Conservation (phyloP, 1,140 invertebrate genomes). For the Temnothorax curvispinosus region DNA sequence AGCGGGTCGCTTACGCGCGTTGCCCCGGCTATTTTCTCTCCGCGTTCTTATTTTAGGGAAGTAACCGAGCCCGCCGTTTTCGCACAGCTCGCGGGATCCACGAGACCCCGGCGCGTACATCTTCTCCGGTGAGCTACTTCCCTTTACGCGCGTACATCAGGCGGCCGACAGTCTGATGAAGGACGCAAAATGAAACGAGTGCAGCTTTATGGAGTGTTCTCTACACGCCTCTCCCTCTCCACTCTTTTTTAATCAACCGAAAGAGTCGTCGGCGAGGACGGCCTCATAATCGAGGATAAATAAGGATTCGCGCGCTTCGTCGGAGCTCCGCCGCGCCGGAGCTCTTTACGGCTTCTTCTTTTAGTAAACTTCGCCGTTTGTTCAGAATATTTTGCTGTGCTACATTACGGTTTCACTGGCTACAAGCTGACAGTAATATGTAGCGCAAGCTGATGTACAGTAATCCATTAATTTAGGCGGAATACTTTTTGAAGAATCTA, state of each 20-base stretch:
- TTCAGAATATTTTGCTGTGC: slow-evolving; percentile 41
- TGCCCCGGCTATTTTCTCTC: slow-evolving; percentile 46
- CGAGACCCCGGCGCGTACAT: slow-evolving; percentile 31
- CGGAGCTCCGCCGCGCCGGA: not conserved
- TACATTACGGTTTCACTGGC: slow-evolving; percentile 1
- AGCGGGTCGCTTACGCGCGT: slow-evolving; percentile 25
- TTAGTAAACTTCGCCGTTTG: slow-evolving; percentile 44
- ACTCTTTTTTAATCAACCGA: slow-evolving; percentile 61
- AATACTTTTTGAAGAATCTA: not conserved
- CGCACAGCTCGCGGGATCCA: slow-evolving; percentile 11
- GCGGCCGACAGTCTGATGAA: slow-evolving; percentile 56
- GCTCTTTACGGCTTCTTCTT: slow-evolving; percentile 36
- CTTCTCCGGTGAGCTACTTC: slow-evolving; percentile 38
- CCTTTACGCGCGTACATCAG: slow-evolving; percentile 55
- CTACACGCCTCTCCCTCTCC: slow-evolving; percentile 51
- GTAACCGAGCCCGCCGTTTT: not conserved
- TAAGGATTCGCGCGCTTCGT: slow-evolving; percentile 34
- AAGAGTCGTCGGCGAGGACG: slow-evolving; percentile 47
- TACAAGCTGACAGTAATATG: not conserved
- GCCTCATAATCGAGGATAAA: slow-evolving; percentile 58
- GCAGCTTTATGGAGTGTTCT: slow-evolving; percentile 56
- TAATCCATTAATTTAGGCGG: slow-evolving; percentile 25
- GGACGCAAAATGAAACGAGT: slow-evolving; percentile 56
- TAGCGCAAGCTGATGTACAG: not conserved
- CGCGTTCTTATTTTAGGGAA: slow-evolving; percentile 51